These are phyloP conservation scores for Pimpla rufipes DNA, from an alignment of 2,888 invertebrate species.

Conservation along the genomic window DNA sequence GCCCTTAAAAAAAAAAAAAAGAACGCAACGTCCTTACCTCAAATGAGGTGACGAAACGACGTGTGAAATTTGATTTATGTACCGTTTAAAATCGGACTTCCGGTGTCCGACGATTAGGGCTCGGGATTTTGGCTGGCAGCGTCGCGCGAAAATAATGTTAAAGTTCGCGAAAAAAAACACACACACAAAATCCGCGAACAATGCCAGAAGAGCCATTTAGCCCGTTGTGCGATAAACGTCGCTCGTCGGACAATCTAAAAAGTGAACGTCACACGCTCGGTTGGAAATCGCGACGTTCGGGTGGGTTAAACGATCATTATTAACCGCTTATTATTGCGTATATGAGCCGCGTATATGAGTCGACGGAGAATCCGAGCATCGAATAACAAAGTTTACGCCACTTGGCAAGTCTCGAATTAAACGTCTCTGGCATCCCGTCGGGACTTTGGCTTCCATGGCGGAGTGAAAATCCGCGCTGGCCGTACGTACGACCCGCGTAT, in stretches of 20 bases:
- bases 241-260: slow-evolving; percentile 33
- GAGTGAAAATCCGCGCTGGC: slow-evolving; percentile 52
- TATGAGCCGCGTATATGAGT: background rate
- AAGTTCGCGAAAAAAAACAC: too few relatives aligned
- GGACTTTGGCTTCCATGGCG: slow-evolving; percentile 61
- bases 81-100: background rate
- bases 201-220: background rate
- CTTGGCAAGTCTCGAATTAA: slow-evolving; percentile 63
- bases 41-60: background rate
- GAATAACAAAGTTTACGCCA: slow-evolving; percentile 55
- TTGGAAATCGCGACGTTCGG: slow-evolving; percentile 5
- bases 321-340: slow-evolving; percentile 45
- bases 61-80: background rate
- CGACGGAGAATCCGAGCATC: slow-evolving; percentile 18
- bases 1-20: background rate
- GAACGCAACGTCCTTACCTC: background rate
- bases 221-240: slow-evolving; percentile 16
- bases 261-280: slow-evolving; percentile 6
- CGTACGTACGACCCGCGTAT: background rate
- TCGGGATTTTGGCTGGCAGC: background rate
- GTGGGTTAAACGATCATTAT: slow-evolving; percentile 44
- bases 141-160: background rate
- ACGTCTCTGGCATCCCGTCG: slow-evolving; percentile 59
- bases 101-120: background rate
- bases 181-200: background rate